Conservation (phyloP, 2,888 invertebrate genomes). For the Drosophila quinaria region DNA sequence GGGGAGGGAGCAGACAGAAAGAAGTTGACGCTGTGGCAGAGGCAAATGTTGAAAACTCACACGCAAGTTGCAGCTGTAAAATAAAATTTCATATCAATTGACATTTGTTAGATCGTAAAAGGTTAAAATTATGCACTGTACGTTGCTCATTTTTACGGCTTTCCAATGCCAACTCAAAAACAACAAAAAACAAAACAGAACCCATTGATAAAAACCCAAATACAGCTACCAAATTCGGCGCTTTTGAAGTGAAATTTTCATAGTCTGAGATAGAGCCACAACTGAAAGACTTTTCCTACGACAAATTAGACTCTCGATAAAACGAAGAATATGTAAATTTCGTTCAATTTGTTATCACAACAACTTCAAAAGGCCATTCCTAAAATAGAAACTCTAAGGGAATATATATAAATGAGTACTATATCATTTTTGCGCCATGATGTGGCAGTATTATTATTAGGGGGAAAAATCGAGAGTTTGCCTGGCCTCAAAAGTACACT, state of each 20-base stretch:
- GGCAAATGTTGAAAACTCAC: slow-evolving; percentile 50
- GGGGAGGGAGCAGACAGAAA: slow-evolving; percentile 26
- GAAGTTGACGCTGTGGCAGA: slow-evolving; percentile 27
- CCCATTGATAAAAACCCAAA: slow-evolving; percentile 41
- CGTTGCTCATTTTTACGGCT: slow-evolving; percentile 61
- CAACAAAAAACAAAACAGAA: slow-evolving; percentile 8
- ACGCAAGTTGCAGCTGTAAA: slow-evolving; percentile 78
- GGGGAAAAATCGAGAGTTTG: slow-evolving; percentile 9
- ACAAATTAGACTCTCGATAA: slow-evolving; percentile 43
- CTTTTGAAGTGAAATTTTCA: slow-evolving; percentile 41
- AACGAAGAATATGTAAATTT: slow-evolving; percentile 45
- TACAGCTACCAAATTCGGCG: slow-evolving; percentile 41
- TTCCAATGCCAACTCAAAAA: slow-evolving; percentile 50
- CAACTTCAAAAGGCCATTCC: slow-evolving; percentile 22
- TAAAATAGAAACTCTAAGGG: slow-evolving; percentile 44
- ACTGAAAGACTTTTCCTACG: slow-evolving; percentile 5
- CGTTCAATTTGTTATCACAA: slow-evolving; percentile 42
- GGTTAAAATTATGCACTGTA: slow-evolving; percentile 68
- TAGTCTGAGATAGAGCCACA: slow-evolving; percentile 3
- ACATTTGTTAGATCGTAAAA: slow-evolving; percentile 79
- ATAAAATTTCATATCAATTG: slow-evolving; percentile 78
- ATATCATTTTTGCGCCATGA: slow-evolving; percentile 60
- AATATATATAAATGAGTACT: slow-evolving; percentile 10
- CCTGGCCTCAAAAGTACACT: slow-evolving; percentile 53
- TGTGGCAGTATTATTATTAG: slow-evolving; percentile 42